These are phyloP conservation scores for Armadillidium nasatum DNA, from an alignment of 1,140 invertebrate species.

Conservation along the genomic window DNA sequence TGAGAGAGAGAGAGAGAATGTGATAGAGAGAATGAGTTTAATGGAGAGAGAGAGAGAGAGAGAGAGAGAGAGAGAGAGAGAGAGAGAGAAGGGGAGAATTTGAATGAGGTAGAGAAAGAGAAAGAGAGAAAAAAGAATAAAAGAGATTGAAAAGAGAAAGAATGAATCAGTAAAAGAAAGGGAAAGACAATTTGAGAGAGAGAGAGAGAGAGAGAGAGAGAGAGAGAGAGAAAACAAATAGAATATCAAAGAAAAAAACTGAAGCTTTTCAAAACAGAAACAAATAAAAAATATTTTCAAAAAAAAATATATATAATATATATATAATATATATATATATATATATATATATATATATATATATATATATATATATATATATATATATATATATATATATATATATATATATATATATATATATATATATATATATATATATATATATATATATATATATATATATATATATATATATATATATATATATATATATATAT, in stretches of 20 bases:
- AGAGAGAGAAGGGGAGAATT: no score
- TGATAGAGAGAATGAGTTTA: not conserved
- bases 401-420: slow-evolving; percentile 12
- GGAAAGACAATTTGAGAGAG: no score
- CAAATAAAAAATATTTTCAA: not conserved
- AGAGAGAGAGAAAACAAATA: no score
- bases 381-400: slow-evolving; percentile 8
- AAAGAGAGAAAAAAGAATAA: no score
- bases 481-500: slow-evolving; percentile 2
- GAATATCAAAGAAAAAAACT: not conserved
- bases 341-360: slow-evolving; percentile 20
- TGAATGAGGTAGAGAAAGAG: no score
- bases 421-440: no score
- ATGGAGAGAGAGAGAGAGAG: not conserved
- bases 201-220: no score
- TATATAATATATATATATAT: slow-evolving; percentile 24
- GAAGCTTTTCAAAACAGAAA: not conserved
- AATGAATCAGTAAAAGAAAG: no score
- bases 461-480: slow-evolving; percentile 15
- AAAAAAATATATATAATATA: not conserved
- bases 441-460: slow-evolving; percentile 7
- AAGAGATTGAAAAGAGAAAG: no score
- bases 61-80: no score
- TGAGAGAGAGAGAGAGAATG: not conserved
- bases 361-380: not conserved